Evolutionary conservation across 2,113 vertebrate genomes (phyloP), one percentile per base, ranked within the genome.

Genomic region (Rhinoderma darwinii): DNA sequence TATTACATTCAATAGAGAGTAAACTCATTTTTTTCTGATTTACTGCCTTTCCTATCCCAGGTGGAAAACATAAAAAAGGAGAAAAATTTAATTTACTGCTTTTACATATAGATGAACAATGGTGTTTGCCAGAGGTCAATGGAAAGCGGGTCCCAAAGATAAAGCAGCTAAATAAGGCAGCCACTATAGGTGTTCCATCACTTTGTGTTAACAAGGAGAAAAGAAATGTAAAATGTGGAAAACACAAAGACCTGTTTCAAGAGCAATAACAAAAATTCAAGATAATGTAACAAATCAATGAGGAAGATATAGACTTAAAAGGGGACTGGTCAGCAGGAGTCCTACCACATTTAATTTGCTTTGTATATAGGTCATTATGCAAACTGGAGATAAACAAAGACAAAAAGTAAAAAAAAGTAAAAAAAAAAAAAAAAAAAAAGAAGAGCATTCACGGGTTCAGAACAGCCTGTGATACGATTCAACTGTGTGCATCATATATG

Each of bases 81-180:
- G 9, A 90, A 94, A 95, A 95, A 93, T 94, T 96, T 93, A 93
- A 96, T 94, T 97, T 96, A 92, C 91, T 93, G 92, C 91, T 86
- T 95, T 96, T 96, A 95, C 96, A 96, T 96, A 97, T 96, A 96
- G 92, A 94, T 94, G 90, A 95, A 94, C 91, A 93, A 94, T 91
- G 59, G 70, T 83, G 82, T 92, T 94, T 94, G 91, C 93, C 92
- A 90, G 89, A 94, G 92, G 89, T 92, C 90, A 93, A 96, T 96
- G 96, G 93, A 88, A 91, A 90, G 92, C 84, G 44, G 89, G 88
- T 86, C 89, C n/a, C 25, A 73, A 18, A 59, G 50, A 37, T 56
- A 73, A 51, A 32, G 84, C 25, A 77, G 63, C 86, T 47, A 85
- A 54, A 77, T 44, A 89, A 81, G 3, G 43, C 82, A 59, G 30